These are phyloP conservation scores for Poeciliopsis occidentalis DNA, from an alignment of 2,113 vertebrate genomes.

Conservation along the genomic window DNA sequence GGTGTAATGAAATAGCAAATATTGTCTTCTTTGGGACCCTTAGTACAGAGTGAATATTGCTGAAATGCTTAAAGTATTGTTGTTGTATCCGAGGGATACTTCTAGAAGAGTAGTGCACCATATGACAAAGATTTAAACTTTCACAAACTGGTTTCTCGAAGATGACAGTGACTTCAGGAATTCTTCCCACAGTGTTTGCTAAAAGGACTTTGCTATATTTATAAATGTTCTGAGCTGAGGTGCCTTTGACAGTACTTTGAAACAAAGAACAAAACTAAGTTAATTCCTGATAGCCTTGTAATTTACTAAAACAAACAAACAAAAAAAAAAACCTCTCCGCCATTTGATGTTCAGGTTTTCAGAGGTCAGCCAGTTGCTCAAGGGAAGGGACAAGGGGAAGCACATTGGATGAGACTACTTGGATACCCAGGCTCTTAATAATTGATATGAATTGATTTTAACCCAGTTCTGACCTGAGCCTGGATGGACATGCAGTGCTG, in stretches of 20 bases:
- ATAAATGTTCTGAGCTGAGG: too few relatives aligned
- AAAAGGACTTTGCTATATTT: too few relatives aligned
- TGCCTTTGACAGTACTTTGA: too few relatives aligned
- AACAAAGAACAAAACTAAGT: too few relatives aligned
- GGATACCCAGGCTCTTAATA: conserved; percentile 88
- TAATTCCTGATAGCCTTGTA: neutral
- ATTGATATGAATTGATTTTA: conserved; percentile 97
- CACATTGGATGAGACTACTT: conserved; percentile 62
- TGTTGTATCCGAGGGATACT: too few relatives aligned
- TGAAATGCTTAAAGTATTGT: too few relatives aligned
- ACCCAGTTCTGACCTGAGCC: conserved; percentile 88
- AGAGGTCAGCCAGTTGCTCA: conserved; percentile 11
- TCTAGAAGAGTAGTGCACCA: too few relatives aligned
- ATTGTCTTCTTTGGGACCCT: neutral
- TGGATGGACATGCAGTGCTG: conserved; percentile 85
- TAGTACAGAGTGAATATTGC: neutral
- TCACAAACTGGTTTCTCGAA: too few relatives aligned
- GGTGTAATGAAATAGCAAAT: neutral
- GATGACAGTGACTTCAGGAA: too few relatives aligned
- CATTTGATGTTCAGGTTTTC: conserved; percentile 5
- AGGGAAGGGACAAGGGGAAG: conserved; percentile 17
- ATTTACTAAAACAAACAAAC: neutral
- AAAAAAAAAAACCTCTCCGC: neutral
- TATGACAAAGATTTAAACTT: too few relatives aligned
- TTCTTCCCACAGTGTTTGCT: too few relatives aligned